Base-by-base conservation (phyloP, 1,140 invertebrate species). In the Drosophila seguyi region DNA sequence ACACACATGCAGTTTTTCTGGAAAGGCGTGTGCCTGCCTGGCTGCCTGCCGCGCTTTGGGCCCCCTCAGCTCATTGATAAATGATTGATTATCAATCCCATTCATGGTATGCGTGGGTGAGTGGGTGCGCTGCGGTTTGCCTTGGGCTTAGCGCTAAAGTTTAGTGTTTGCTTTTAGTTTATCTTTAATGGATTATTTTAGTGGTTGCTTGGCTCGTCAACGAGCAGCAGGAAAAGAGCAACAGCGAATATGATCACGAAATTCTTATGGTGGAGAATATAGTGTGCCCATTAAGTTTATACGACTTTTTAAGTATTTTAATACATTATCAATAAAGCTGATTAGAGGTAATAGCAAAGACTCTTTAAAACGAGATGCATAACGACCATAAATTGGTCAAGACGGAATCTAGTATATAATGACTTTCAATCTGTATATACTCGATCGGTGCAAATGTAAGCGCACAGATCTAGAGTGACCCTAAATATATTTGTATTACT, bases 151-250 rank as follows among this genome's bases (percentile, higher is more conserved):
- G 84, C 83, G 76, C 84, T 60, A 78, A 87, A 88, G 85, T 87
- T 90, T 88, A 88, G 85, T 87, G 84, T 87, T 87, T 88, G 84
- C 85, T 81, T 87, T 87, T 81, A 87, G 84, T 87, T 87, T 87
- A 87, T 87, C 84, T 87, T 87, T 87, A 87, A 87, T 87, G 84
- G 84, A 87, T 87, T 87, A 87, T 90, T 87, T 87, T 88, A 87
- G 84, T 82, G 85, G 84, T 87, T 81, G 82, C 50, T 67, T 71
- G 71, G 25, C 63, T 59, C 73, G 79, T 45, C 79, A 75, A 10
- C 75, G 50, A 61, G 59, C 56, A 52, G 38, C 34, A 55, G 31
- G 39, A 44, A 72, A 57, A 42, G 41, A 63, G 47, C 25, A 57
- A 36, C 44, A 44, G 10, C 25, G 34, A 34, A 38, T 45, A 39